Evolutionary conservation across 2,888 invertebrate species (phyloP).

Genomic region (Tipula confusa): DNA sequence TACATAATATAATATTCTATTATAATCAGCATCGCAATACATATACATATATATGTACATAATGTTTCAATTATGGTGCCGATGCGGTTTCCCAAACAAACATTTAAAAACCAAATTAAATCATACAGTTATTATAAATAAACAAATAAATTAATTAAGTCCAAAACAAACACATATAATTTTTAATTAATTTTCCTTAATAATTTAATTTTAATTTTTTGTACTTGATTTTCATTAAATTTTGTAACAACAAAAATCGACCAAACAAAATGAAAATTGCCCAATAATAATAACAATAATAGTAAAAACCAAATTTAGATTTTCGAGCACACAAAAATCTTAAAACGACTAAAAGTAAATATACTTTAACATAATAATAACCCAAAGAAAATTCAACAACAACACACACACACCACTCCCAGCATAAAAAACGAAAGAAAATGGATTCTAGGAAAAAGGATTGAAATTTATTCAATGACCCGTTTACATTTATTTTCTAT

Average conservation of each 20-base stretch:
- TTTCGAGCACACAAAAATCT: not conserved
- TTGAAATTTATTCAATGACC: conserved; percentile 20
- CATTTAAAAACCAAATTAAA: no score
- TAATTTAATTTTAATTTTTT: conserved; percentile 14
- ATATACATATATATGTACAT: not conserved
- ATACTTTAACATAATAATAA: not conserved
- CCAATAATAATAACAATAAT: conserved; percentile 12
- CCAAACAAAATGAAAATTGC: not conserved
- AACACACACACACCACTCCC: no score
- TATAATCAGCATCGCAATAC: not conserved
- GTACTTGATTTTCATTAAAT: not conserved
- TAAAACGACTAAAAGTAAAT: not conserved
- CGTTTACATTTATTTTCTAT: conserved; percentile 20
- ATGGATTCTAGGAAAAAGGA: not conserved
- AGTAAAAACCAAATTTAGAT: conserved; percentile 3
- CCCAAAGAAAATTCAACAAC: not conserved
- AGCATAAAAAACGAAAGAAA: not conserved
- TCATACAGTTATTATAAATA: not conserved
- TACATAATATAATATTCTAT: not conserved
- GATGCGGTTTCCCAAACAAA: not conserved
- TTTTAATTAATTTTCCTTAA: not conserved
- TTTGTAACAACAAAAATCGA: not conserved
- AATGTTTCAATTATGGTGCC: not conserved
- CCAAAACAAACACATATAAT: not conserved
- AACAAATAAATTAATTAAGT: not conserved